Base-by-base conservation (phyloP, 1,140 invertebrate species). In the Drosophila kikkawai region DNA sequence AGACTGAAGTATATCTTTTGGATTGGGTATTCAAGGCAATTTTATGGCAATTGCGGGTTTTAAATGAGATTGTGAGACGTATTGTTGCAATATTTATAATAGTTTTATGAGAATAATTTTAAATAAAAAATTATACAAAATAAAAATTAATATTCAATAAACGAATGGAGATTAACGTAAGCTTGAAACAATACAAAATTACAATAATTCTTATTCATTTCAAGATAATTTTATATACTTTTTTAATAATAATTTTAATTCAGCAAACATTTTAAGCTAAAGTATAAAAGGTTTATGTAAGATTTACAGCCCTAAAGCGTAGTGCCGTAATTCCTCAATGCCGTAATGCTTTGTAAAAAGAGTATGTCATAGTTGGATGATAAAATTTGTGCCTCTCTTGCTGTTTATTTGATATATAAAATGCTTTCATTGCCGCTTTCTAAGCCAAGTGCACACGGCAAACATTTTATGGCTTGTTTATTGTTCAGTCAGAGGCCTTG, bases 381-480 rank as follows among this genome's bases (percentile, higher is more conserved):
- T 42, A 41, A 59, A 70, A 56, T 77, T 69, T 55, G 47, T 69
- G 53, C 60, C 68, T 64, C 22, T 36, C 45, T 63, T 29, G 51
- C 73, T 82, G 66, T 82, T 82, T 86, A 76, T 82, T 87, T 71
- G 61, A 58, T 68, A 83, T 80, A 87, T 73, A 87, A 78, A 86
- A 77, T 60, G 53, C 51, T 59, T 39, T 37, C 60, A 44, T 61
- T 71, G 53, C 67, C 53, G 67, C 70, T 73, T 65, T 42, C 71
- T 57, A 67, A 75, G 70, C 71, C 75, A 44, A 77, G 63, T 70
- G 66, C 66, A 80, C 60, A 69, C 56, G 83, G 73, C 60, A 78
- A 88, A 75, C 66, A 84, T 88, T 87, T 87, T 80, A 87, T 84
- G 69, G 69, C 74, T 88, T 87, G 80, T 87, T 87, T 87, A 90